These are phyloP conservation scores for Bellardia bayeri DNA, from an alignment of 2,888 invertebrate genomes.

Conservation along the genomic window DNA sequence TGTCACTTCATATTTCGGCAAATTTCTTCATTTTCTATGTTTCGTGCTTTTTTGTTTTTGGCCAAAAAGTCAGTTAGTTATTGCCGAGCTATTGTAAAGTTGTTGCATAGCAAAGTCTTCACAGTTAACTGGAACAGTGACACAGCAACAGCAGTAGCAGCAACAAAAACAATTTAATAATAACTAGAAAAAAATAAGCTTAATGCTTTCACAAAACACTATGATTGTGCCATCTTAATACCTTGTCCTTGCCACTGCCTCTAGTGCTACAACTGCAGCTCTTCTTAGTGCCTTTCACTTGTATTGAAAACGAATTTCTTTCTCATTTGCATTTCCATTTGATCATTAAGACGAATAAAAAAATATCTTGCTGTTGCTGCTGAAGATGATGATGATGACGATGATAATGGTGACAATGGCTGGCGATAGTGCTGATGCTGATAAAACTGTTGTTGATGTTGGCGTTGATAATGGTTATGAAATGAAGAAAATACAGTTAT, in stretches of 20 bases:
- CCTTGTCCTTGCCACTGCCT: neutral
- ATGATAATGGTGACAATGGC: neutral
- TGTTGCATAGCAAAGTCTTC: neutral
- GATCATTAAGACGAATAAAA: neutral
- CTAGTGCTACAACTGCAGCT: no score
- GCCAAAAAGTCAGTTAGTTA: neutral
- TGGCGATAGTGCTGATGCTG: slow-evolving; percentile 5
- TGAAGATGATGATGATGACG: slow-evolving; percentile 25
- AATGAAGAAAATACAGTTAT: slow-evolving; percentile 49
- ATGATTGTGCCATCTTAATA: slow-evolving; percentile 18
- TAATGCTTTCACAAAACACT: slow-evolving; percentile 5
- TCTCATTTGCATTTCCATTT: slow-evolving; percentile 26
- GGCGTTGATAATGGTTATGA: slow-evolving; percentile 46
- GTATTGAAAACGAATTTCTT: neutral
- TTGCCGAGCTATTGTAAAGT: slow-evolving; percentile 3
- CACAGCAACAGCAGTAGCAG: neutral
- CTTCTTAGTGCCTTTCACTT: neutral
- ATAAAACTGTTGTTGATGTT: slow-evolving; percentile 39
- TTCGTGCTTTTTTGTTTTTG: slow-evolving; percentile 10
- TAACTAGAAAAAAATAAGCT: neutral
- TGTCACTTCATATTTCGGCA: slow-evolving; percentile 27
- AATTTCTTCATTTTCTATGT: slow-evolving; percentile 3
- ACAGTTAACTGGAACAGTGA: neutral
- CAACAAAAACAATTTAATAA: slow-evolving; percentile 15
- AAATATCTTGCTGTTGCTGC: neutral